phyloP scores from a whole-genome alignment of 2,797 vertebrate genomes.

The Esox lucius region DNA sequence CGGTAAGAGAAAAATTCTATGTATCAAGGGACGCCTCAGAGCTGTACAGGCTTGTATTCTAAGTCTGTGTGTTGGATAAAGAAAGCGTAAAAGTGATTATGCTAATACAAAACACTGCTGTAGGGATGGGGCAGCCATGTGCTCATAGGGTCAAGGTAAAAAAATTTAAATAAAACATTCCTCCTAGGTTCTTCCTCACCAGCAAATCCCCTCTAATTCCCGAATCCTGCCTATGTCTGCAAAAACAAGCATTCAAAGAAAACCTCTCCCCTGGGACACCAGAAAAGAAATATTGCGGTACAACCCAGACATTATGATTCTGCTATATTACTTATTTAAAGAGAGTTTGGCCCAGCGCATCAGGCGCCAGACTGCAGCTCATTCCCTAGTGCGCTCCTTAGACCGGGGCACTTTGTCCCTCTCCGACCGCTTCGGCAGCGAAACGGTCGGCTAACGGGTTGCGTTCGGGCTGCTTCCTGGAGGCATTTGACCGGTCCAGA shows the following conservation, averaged over 20 bases:
- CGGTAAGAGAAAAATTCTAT: neutral
- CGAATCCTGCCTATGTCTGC: constrained; percentile 1
- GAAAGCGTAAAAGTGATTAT: constrained; percentile 35
- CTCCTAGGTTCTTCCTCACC: neutral
- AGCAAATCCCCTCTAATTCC: constrained; percentile 1
- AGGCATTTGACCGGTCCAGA: neutral
- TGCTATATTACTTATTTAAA: constrained; percentile 6
- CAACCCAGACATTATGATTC: constrained; percentile 33
- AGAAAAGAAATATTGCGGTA: neutral
- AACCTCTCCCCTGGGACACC: neutral
- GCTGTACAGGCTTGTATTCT: neutral
- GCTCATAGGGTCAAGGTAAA: constrained; percentile 50
- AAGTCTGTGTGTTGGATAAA: neutral
- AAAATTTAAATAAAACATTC: neutral
- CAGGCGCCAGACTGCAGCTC: neutral
- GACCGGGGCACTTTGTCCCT: neutral
- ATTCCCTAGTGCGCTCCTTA: neutral
- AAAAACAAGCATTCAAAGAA: neutral
- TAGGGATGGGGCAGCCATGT: constrained; percentile 51
- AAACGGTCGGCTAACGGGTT: too few relatives aligned
- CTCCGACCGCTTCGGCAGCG: too few relatives aligned
- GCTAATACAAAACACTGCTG: constrained; percentile 32
- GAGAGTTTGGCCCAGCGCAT: neutral
- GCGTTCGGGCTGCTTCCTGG: neutral
- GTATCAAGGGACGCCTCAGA: neutral